phyloP scores from a whole-genome alignment of 2,113 vertebrate species.

The Melospiza georgiana region DNA sequence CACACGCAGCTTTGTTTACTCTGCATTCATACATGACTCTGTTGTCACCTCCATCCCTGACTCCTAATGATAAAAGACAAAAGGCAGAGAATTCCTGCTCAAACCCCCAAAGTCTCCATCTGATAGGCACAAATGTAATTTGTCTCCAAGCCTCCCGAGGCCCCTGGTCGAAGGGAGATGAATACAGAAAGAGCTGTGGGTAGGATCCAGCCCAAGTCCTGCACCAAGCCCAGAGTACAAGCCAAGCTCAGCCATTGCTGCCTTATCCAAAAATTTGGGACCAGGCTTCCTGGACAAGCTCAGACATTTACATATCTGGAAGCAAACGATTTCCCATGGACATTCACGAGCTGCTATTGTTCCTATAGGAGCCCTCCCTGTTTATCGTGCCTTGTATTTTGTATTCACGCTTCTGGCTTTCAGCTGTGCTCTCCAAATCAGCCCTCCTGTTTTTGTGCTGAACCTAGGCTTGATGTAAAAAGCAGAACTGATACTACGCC shows the following conservation, averaged over 20 bases:
- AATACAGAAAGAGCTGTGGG: conserved; percentile 7
- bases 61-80: conserved; percentile 59
- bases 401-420: background rate
- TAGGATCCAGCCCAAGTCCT: background rate
- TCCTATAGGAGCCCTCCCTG: background rate
- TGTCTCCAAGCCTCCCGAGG: background rate
- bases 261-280: background rate
- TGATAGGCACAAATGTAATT: conserved; percentile 21
- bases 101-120: conserved; percentile 40
- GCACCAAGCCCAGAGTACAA: background rate
- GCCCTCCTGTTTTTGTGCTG: background rate
- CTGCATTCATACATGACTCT: conserved; percentile 37
- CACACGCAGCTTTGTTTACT: conserved; percentile 58
- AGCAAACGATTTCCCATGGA: background rate
- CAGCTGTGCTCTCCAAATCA: background rate
- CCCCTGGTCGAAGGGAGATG: background rate
- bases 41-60: conserved; percentile 44
- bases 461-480: background rate
- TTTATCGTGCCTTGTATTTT: background rate
- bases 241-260: background rate
- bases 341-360: background rate
- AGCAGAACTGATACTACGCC: background rate
- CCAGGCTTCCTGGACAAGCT: background rate
- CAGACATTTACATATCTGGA: background rate
- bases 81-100: conserved; percentile 40